Evolutionary conservation across 2,888 invertebrate genomes (phyloP).

Genomic region (Ochlodes sylvanus): DNA sequence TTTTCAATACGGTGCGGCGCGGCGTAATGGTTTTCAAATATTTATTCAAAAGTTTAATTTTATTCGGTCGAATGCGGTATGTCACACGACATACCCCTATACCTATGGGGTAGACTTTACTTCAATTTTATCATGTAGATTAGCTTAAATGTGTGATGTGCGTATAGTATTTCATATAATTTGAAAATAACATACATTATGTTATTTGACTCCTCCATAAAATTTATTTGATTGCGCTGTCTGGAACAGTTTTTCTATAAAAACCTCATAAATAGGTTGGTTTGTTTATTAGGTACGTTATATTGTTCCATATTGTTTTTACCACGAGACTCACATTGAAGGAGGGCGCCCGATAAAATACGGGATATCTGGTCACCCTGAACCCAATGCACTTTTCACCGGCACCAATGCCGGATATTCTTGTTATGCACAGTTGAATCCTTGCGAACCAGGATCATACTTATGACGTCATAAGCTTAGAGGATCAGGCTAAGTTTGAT

Average conservation of each 20-base stretch:
- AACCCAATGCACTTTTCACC: slow-evolving; percentile 36
- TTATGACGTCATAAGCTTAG: neutral
- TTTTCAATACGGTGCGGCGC: too few species aligned
- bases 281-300: too few species aligned
- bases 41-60: too few species aligned
- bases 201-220: neutral
- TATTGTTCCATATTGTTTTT: neutral
- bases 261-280: too few species aligned
- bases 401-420: slow-evolving; percentile 35
- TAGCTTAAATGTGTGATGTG: too few species aligned
- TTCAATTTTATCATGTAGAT: too few species aligned
- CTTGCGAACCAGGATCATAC: neutral
- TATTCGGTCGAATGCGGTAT: too few species aligned
- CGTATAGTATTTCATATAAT: neutral
- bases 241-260: too few species aligned
- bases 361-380: neutral
- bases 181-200: neutral
- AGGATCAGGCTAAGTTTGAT: neutral
- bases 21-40: too few species aligned
- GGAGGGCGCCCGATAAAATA: neutral
- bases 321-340: neutral
- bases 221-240: too few species aligned
- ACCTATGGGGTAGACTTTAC: too few species aligned
- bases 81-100: too few species aligned
- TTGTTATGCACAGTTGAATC: slow-evolving; percentile 23